Percentiles rank a stretch among this genome's conserved stretches.
Evolutionary conservation across 2,797 vertebrate species (phyloP).

Genomic region (Loris lydekkerianus): DNA sequence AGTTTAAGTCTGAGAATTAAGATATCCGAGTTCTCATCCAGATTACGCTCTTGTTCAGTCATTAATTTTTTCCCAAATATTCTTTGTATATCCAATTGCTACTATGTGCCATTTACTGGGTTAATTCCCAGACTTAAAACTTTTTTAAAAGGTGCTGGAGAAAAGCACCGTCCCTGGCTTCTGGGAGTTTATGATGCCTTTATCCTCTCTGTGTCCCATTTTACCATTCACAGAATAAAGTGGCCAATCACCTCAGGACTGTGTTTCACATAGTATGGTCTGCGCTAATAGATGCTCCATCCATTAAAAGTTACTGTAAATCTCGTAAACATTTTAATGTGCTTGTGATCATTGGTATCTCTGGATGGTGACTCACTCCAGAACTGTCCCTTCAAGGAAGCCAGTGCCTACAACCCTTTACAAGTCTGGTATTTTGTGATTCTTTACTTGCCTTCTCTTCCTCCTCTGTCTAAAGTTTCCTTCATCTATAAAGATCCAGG

Average conservation of each 20-base stretch:
- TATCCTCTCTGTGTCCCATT: neutral
- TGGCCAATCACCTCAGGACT: neutral
- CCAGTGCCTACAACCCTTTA: neutral
- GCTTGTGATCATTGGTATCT: neutral
- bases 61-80: neutral
- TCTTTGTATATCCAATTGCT: neutral
- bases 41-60: neutral
- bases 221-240: neutral
- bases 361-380: neutral
- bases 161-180: neutral
- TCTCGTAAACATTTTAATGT: neutral
- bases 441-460: conserved; percentile 1
- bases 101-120: neutral
- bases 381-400: neutral
- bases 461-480: conserved; percentile 3
- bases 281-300: neutral
- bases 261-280: neutral
- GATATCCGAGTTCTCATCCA: neutral
- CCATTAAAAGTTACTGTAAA: neutral
- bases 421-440: neutral
- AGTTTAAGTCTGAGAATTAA: neutral
- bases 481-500: conserved; percentile 18
- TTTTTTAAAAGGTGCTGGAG: neutral
- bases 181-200: neutral
- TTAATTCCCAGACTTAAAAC: neutral